Evolutionary conservation across 2,888 invertebrate genomes (phyloP).

Genomic region (Ophion slaviceki): DNA sequence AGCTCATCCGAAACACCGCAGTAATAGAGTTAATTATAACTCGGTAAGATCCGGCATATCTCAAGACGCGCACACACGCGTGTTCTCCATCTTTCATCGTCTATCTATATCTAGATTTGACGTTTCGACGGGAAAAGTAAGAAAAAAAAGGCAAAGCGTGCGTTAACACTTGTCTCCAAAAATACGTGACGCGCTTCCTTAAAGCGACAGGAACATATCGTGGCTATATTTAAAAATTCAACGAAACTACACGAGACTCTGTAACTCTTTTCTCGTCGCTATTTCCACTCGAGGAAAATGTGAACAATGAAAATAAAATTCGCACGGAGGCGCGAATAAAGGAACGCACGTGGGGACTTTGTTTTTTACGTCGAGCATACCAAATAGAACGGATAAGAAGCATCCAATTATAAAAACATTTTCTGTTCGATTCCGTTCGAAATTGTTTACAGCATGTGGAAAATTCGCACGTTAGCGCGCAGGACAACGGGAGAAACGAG

Average conservation of each 20-base stretch:
- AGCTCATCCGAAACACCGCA: constrained; percentile 41
- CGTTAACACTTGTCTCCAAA: constrained; percentile 18
- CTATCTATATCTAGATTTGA: constrained; percentile 23
- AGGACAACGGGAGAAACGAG: constrained; percentile 40
- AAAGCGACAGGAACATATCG: background rate
- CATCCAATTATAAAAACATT: constrained; percentile 14
- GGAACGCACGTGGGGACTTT: background rate
- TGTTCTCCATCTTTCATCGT: constrained; percentile 8
- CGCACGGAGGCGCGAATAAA: background rate
- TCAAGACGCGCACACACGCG: constrained; percentile 3
- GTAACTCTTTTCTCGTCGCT: background rate
- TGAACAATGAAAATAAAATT: constrained; percentile 3
- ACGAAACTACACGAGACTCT: background rate
- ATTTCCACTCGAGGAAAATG: background rate
- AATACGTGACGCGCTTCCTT: constrained; percentile 6
- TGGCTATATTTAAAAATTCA: background rate
- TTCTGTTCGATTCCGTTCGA: constrained; percentile 19
- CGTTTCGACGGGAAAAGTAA: constrained; percentile 20
- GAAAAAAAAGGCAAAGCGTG: constrained; percentile 3
- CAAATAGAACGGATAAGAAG: constrained; percentile 11
- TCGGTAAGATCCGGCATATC: constrained; percentile 38
- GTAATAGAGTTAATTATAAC: constrained; percentile 57
- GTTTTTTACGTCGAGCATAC: background rate
- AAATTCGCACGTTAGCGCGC: constrained; percentile 28
- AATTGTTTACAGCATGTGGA: background rate